These are phyloP conservation scores for Mythimna pallens DNA, from an alignment of 2,888 invertebrate genomes.

Conservation along the genomic window DNA sequence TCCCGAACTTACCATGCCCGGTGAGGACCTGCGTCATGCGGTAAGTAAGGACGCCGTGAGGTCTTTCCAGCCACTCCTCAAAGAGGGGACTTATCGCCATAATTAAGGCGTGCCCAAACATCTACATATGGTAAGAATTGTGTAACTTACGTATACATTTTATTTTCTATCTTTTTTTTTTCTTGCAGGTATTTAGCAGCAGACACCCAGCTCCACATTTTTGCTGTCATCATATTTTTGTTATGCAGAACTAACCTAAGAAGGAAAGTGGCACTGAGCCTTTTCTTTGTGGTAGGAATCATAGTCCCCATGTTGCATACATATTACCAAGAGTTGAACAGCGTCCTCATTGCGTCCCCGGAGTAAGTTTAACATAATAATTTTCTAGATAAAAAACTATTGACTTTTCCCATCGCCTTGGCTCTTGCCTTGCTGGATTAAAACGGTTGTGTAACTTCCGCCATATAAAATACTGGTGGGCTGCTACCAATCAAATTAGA, in stretches of 20 bases:
- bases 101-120: too few relatives aligned
- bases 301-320: conserved; percentile 46
- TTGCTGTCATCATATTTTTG: conserved; percentile 64
- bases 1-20: too few relatives aligned
- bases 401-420: too few relatives aligned
- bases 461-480: too few relatives aligned
- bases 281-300: conserved; percentile 54
- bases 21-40: too few relatives aligned
- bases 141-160: too few relatives aligned
- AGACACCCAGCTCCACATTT: conserved; percentile 71
- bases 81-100: too few relatives aligned
- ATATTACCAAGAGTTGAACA: conserved; percentile 53
- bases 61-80: too few relatives aligned
- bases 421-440: too few relatives aligned
- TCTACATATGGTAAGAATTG: neutral
- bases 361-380: conserved; percentile 40
- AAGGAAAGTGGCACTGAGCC: conserved; percentile 45
- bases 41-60: too few relatives aligned
- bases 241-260: conserved; percentile 31
- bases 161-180: neutral
- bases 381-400: neutral
- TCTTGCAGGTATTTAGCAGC: conserved; percentile 71
- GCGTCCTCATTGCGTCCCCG: conserved; percentile 16
- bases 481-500: too few relatives aligned
- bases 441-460: too few relatives aligned